Evolutionary conservation across 1,140 invertebrate genomes (phyloP), one percentile per base, ranked within the genome.

Genomic region (Ptiloglossa arizonensis): DNA sequence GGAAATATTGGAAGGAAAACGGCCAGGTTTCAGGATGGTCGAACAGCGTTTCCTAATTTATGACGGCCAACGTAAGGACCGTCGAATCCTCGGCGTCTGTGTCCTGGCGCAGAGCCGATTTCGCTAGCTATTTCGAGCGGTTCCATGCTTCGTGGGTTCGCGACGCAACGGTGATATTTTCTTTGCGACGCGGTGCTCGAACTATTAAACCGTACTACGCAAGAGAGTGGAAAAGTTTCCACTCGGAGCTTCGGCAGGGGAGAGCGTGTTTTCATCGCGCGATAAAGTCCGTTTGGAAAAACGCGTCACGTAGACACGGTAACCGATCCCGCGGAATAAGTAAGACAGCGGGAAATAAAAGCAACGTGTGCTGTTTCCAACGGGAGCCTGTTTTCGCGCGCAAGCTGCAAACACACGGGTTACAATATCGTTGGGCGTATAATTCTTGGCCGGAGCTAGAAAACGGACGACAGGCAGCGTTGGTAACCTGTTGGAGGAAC

Each of bases 331-430:
- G 60, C 41, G 35, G 46, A 72, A 67, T 54, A 50, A 56, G 29
- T 48, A 59, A 59, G 29, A 57, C 52, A 69, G 44, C 35, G 54
- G n/a, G 35, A 41, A 54, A 32, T 70, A 82, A 68, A 80, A 73
- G 50, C 60, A 54, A 46, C 50, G 22, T 15, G 17, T 17, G 46
- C 19, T 52, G n/a, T 79, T 59, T 79, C 79, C 68, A 74, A 73
- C 64, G 71, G 17, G 15, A 66, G 48, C 81, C 66, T 48, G 74
- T 81, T 82, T 74, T 78, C 63, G n/a, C 63, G 38, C 27, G 52
- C 29, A 27, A 38, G 17, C 41, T 41, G 19, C 27, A 48, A 44
- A 70, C 48, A 19, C 64, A 52, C 62, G 62, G 56, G 50, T 9
- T 70, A 56, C 69, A 80, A 75, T 70, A 22, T 32, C 29, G 11